phyloP scores from a whole-genome alignment of 1,140 invertebrate genomes.

The Psix sp. region DNA sequence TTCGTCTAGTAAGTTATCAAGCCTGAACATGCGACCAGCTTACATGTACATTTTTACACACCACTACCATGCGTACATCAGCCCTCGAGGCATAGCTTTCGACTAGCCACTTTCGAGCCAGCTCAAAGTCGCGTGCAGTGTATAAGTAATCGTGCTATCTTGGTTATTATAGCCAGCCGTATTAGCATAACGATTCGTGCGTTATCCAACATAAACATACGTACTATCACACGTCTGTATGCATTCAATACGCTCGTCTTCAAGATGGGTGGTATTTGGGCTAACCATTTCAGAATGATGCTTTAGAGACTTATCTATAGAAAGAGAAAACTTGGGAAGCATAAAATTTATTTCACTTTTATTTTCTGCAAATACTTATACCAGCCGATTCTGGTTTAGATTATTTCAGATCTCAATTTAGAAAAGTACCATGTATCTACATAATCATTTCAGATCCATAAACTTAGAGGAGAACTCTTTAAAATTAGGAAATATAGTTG shows the following conservation, averaged over 20 bases:
- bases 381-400: too few relatives aligned
- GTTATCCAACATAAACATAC: slow-evolving; percentile 55
- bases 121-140: slow-evolving; percentile 55
- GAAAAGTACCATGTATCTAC: too few relatives aligned
- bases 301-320: slow-evolving; percentile 21
- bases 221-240: slow-evolving; percentile 42
- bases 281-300: slow-evolving; percentile 54
- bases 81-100: slow-evolving; percentile 56
- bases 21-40: slow-evolving; percentile 51
- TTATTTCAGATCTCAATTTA: too few relatives aligned
- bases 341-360: too few relatives aligned
- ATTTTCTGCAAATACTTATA: too few relatives aligned
- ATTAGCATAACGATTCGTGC: slow-evolving; percentile 73
- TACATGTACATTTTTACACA: slow-evolving; percentile 50
- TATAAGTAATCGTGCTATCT: slow-evolving; percentile 69
- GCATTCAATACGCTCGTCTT: slow-evolving; percentile 32
- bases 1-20: slow-evolving; percentile 54
- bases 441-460: too few relatives aligned
- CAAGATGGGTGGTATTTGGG: slow-evolving; percentile 58
- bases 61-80: slow-evolving; percentile 34
- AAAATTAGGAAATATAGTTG: too few relatives aligned
- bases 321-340: too few relatives aligned
- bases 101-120: slow-evolving; percentile 61
- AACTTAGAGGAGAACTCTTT: too few relatives aligned
- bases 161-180: slow-evolving; percentile 69